A percentile compares a stretch with the other conserved stretches of the same genome.
These are phyloP conservation scores for Pseudochirops corinnae DNA, from an alignment of 2,797 vertebrate species.

Conservation along the genomic window DNA sequence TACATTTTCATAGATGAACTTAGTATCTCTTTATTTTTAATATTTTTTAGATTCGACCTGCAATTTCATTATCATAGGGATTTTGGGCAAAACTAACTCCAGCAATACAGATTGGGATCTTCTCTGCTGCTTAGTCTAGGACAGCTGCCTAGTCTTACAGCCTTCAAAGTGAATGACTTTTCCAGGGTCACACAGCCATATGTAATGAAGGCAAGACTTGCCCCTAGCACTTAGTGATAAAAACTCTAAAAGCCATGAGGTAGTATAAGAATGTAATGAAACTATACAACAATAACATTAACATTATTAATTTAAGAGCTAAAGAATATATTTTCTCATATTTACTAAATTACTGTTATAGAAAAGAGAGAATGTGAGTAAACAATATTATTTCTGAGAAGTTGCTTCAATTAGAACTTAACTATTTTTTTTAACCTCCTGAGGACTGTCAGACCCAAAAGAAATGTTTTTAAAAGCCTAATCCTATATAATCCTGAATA, in stretches of 20 bases:
- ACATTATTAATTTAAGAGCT: background rate
- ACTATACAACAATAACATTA: background rate
- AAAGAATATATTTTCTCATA: background rate
- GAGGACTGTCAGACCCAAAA: background rate
- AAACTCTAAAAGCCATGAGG: background rate
- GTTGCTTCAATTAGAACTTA: background rate
- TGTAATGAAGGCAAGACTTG: background rate
- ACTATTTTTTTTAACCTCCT: background rate
- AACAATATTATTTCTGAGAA: background rate
- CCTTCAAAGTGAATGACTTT: background rate
- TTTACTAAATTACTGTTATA: background rate
- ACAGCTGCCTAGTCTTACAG: background rate
- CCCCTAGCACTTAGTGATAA: background rate
- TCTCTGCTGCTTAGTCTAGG: background rate
- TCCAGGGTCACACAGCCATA: background rate
- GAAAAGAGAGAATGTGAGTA: background rate
- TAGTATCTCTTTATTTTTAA: background rate
- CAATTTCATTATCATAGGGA: background rate
- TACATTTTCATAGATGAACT: background rate
- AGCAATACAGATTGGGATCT: background rate
- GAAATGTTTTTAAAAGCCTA: slow-evolving; percentile 1
- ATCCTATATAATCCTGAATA: background rate
- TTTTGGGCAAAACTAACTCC: background rate
- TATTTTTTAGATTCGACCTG: background rate
- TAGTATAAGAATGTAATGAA: background rate